Evolutionary conservation across 2,113 vertebrate genomes (phyloP), one percentile per base, ranked within the genome.

Genomic region (Antechinus flavipes): DNA sequence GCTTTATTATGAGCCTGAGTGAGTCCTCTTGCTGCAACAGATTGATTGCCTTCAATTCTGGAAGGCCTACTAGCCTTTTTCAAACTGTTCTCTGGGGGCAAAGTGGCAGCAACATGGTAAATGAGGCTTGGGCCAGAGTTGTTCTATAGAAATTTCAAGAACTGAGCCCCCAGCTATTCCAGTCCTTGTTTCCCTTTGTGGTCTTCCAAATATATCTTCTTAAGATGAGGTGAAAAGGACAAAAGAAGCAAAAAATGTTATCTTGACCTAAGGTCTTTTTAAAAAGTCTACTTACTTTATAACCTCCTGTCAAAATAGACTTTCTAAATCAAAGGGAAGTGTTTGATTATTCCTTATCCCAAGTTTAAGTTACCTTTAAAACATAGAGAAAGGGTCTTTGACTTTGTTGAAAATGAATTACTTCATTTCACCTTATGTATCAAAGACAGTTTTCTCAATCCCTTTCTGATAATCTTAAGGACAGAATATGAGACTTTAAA

Each of bases 371-470:
- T 47, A 8, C 53, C 27, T 95, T 94, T 84, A 68, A 55, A 90
- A 91, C 2, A 22, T 90, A 96, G 54, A 91, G 68, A 89, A 95
- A 92, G n/a, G 24, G 91, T 50, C 26, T 94, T 0, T 93, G 76
- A 96, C 90, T 93, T 90, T 95, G 9, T 94, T 95, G n/a, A 12
- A 95, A 96, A 94, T 68, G 19, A 91, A 93, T 94, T 93, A 56
- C 89, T 97, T 97, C 93, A 11, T 55, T 94, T 91, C 93, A 25
- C 91, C 25, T 94, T 27, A 92, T 49, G 10, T 92, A 90, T 91
- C 90, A 95, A 94, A 49, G 16, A 27, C 5, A 92, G 35, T 92
- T 49, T 84, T 92, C 54, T n/a, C 68, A 46, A 50, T 42, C 16
- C 10, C 90, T 96, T 58, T 52, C 42, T 47, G 46, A 89, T 94